Percentiles rank a stretch among this genome's conserved stretches.
Conservation (phyloP, 1,140 invertebrate genomes). For the Neodiprion virginianus region DNA sequence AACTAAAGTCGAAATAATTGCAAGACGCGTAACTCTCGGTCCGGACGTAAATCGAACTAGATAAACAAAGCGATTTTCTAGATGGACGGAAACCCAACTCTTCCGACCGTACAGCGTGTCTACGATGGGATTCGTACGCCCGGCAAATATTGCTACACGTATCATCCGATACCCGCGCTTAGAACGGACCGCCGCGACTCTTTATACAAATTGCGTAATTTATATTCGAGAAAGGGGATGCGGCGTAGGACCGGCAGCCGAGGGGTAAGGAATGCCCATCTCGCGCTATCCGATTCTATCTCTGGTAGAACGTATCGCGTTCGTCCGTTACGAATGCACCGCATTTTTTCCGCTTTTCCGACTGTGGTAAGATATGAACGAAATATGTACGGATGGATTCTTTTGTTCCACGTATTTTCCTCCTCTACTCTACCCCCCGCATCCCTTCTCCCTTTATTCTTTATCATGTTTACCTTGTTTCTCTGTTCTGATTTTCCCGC, state of each 20-base stretch:
- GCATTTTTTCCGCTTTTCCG: conserved; percentile 2
- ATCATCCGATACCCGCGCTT: neutral
- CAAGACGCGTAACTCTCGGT: too few species aligned
- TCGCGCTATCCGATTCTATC: neutral
- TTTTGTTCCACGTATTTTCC: neutral
- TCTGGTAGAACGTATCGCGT: neutral
- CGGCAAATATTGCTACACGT: too few species aligned
- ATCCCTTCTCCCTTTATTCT: neutral
- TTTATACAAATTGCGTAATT: conserved; percentile 5
- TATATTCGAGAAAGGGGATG: neutral
- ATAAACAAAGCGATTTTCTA: too few species aligned
- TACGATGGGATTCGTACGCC: too few species aligned
- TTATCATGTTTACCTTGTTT: too few species aligned
- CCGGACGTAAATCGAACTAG: too few species aligned
- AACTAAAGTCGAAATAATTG: too few species aligned
- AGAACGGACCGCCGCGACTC: neutral
- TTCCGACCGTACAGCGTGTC: too few species aligned
- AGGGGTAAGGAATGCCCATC: neutral
- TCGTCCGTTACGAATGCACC: conserved; percentile 6
- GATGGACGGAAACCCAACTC: too few species aligned
- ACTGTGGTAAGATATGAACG: neutral
- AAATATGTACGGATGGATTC: neutral
- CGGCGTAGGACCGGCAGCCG: neutral
- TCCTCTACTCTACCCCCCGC: too few species aligned
- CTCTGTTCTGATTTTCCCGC: too few species aligned